Percentiles rank a stretch among this genome's conserved stretches.
These are phyloP conservation scores for Ecliptopera silaceata DNA, from an alignment of 2,888 invertebrate species.

Conservation along the genomic window DNA sequence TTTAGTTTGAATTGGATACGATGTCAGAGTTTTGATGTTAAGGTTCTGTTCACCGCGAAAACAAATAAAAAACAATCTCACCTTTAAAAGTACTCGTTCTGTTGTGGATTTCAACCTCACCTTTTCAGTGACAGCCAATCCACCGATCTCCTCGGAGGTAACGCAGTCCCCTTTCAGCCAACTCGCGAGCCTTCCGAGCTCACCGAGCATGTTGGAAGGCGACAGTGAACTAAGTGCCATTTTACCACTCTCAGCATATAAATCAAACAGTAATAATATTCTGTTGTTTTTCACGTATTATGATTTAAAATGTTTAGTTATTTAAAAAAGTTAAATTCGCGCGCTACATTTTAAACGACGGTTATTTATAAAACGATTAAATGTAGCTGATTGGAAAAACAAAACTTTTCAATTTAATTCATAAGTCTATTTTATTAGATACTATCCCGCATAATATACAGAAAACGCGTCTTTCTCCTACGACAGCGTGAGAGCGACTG, in stretches of 20 bases:
- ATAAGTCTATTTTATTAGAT: constrained; percentile 18
- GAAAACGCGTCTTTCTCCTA: constrained; percentile 38
- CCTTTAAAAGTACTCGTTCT: constrained; percentile 16
- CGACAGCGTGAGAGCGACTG: constrained; percentile 50
- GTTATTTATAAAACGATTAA: background rate
- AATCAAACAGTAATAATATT: background rate
- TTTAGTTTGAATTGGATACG: too few species aligned
- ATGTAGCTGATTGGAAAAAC: background rate
- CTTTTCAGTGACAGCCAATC: constrained; percentile 74
- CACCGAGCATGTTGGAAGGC: constrained; percentile 71
- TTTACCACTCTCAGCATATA: too few species aligned
- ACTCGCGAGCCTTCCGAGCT: constrained; percentile 69
- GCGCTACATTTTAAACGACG: constrained; percentile 11
- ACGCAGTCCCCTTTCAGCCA: constrained; percentile 77
- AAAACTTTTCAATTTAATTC: constrained; percentile 30
- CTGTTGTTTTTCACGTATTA: background rate
- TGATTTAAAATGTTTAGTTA: background rate
- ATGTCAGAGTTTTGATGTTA: too few species aligned
- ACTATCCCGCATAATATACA: constrained; percentile 1
- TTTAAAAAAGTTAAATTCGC: background rate
- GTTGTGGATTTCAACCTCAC: constrained; percentile 47
- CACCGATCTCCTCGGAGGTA: constrained; percentile 66
- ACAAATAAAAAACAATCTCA: constrained; percentile 4
- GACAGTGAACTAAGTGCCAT: constrained; percentile 74
- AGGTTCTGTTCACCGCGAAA: background rate